Percentiles rank a stretch among this genome's conserved stretches.
These are phyloP conservation scores for Drosophila equinoxialis DNA, from an alignment of 1,140 invertebrate genomes.

Conservation along the genomic window DNA sequence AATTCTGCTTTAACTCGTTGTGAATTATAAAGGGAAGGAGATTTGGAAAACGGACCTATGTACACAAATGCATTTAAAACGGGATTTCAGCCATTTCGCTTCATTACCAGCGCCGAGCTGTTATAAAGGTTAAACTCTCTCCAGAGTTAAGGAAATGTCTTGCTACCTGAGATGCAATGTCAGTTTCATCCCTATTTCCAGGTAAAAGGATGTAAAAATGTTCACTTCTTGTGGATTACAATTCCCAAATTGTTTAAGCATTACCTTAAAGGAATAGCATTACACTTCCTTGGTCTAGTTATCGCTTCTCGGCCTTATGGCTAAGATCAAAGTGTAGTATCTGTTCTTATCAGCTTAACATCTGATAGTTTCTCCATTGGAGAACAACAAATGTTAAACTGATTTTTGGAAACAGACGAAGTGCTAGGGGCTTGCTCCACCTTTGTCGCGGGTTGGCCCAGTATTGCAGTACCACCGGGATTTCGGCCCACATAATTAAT, in stretches of 20 bases:
- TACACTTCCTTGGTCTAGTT: conserved; percentile 2
- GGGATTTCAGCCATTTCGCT: too few species aligned
- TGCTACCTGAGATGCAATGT: too few species aligned
- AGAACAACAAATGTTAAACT: conserved; percentile 35
- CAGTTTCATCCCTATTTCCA: too few species aligned
- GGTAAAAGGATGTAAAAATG: too few species aligned
- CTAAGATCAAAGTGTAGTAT: conserved; percentile 85
- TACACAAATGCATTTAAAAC: not conserved
- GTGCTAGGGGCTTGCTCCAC: conserved; percentile 60
- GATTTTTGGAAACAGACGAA: conserved; percentile 48
- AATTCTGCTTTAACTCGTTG: not conserved
- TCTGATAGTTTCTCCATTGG: conserved; percentile 84
- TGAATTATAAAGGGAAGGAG: not conserved
- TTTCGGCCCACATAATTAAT: conserved; percentile 52
- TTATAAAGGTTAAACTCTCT: too few species aligned
- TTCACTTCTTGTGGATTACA: not conserved
- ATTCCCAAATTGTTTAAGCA: not conserved
- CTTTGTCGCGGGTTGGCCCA: conserved; percentile 59
- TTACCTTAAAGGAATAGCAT: not conserved
- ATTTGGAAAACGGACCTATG: not conserved
- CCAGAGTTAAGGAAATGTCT: too few species aligned
- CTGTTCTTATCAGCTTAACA: conserved; percentile 88
- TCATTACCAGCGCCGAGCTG: too few species aligned
- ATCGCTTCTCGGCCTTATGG: conserved; percentile 84
- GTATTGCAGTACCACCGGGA: conserved; percentile 85